A percentile compares a stretch with the other conserved stretches of the same genome.
Conservation (phyloP, 2,888 invertebrate species). For the Scaptomyza cyrtandrae region DNA sequence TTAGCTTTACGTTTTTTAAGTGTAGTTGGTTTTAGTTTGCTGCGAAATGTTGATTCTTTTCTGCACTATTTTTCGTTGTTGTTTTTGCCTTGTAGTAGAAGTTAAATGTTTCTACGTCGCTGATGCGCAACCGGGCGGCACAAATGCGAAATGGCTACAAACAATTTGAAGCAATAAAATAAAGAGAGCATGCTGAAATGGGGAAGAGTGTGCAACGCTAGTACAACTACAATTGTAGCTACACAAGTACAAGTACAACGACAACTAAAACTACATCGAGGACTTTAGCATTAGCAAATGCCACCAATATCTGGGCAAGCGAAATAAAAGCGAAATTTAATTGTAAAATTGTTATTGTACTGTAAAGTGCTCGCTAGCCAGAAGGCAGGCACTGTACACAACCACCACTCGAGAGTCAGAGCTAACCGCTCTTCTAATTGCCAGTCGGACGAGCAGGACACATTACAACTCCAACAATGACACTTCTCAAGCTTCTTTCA, state of each 20-base stretch:
- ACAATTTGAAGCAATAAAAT: slow-evolving; percentile 80
- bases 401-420: not conserved
- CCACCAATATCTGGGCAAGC: slow-evolving; percentile 62
- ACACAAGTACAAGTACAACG: slow-evolving; percentile 21
- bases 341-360: slow-evolving; percentile 76
- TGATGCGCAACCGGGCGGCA: slow-evolving; percentile 77
- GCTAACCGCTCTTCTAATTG: slow-evolving; percentile 57
- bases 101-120: slow-evolving; percentile 76
- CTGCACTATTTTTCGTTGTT: slow-evolving; percentile 6
- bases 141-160: slow-evolving; percentile 80
- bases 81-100: slow-evolving; percentile 58
- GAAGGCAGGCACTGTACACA: slow-evolving; percentile 16
- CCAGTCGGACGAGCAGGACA: slow-evolving; percentile 36
- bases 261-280: slow-evolving; percentile 27
- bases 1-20: slow-evolving; percentile 66
- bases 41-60: slow-evolving; percentile 54
- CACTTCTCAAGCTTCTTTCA: slow-evolving; percentile 12
- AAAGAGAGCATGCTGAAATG: slow-evolving; percentile 65
- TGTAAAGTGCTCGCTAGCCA: slow-evolving; percentile 45
- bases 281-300: slow-evolving; percentile 42
- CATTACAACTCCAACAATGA: slow-evolving; percentile 29
- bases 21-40: slow-evolving; percentile 72
- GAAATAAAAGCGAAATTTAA: slow-evolving; percentile 75
- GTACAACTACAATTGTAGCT: slow-evolving; percentile 33
- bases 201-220: slow-evolving; percentile 8